Evolutionary conservation across 1,140 invertebrate genomes (phyloP).

Genomic region (Zophobas atratus): DNA sequence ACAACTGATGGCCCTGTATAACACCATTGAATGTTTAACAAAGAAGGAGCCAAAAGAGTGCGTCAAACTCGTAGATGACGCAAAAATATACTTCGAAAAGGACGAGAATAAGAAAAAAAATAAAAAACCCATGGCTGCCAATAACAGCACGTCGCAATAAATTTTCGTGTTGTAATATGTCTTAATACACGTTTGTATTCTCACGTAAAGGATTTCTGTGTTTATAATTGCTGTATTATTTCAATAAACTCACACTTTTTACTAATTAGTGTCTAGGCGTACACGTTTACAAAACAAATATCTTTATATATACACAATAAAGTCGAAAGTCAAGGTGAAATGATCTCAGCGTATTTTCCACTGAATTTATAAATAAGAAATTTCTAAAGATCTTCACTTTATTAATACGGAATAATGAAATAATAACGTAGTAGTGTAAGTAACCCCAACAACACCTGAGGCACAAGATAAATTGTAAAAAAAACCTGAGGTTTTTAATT

Average conservation of each 20-base stretch:
- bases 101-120: neutral
- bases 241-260: too few species aligned
- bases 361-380: neutral
- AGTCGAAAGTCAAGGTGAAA: conserved; percentile 7
- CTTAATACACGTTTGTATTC: too few species aligned
- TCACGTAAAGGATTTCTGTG: too few species aligned
- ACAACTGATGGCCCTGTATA: neutral
- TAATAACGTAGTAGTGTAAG: too few species aligned
- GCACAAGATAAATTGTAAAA: too few species aligned
- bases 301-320: conserved; percentile 1
- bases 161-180: too few species aligned
- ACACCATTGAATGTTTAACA: conserved; percentile 2
- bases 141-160: too few species aligned
- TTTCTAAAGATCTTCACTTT: neutral
- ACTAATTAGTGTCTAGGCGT: too few species aligned
- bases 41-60: neutral
- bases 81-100: conserved; percentile 1
- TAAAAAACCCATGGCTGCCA: neutral
- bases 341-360: conserved; percentile 11
- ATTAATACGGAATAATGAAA: neutral
- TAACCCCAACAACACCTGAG: too few species aligned
- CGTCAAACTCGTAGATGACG: neutral
- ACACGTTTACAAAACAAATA: too few species aligned
- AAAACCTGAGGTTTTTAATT: too few species aligned
- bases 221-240: too few species aligned